Base-by-base conservation (phyloP, 2,113 vertebrate genomes). In the Willisornis vidua region DNA sequence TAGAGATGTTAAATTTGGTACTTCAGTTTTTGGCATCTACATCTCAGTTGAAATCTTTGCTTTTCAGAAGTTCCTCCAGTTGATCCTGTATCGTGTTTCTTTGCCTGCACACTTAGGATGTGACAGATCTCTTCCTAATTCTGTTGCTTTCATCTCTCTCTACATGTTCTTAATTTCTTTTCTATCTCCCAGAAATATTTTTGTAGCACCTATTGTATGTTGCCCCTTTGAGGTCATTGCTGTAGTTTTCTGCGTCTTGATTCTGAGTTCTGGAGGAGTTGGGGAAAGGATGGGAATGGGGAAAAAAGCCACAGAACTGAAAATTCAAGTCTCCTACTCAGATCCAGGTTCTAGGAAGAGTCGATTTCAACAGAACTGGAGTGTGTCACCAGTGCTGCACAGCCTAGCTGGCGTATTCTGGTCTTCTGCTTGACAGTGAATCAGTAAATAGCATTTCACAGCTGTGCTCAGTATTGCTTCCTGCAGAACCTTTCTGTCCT, bases 141-240 rank as follows among this genome's bases (percentile, higher is more conserved):
- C 43, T 25, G n/a, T 80, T 86, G 35, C 26, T 67, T 33, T 48
- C 14, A 54, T 80, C 12, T 26, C 14, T 62, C 12, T 41, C 14
- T 41, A 29, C 6, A 8, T 46, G 24, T 70, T 90, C n/a, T 58
- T 61, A 23, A 62, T 74, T 88, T 90, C 9, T 58, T 74, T 88
- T 90, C 9, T 58, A 0, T 66, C 23, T 52, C 49, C 20, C 22
- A 55, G 57, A 88, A 83, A 54, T 43, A 72, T 6, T 35, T 84
- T 59, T 81, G 61, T 55, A 77, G 51, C 19, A 29, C 11, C 10
- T 1, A 0, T 8, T 61, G 15, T 20, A 29, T 1, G 0, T 57
- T 67, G n/a, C 26, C 45, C 39, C 20, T 78, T 80, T 84, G 46
- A 65, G 13, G 20, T 19, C 26, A 28, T 41, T 52, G 39, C 14